Conservation (phyloP, 2,888 invertebrate species). For the Venustoraphidia nigricollis region DNA sequence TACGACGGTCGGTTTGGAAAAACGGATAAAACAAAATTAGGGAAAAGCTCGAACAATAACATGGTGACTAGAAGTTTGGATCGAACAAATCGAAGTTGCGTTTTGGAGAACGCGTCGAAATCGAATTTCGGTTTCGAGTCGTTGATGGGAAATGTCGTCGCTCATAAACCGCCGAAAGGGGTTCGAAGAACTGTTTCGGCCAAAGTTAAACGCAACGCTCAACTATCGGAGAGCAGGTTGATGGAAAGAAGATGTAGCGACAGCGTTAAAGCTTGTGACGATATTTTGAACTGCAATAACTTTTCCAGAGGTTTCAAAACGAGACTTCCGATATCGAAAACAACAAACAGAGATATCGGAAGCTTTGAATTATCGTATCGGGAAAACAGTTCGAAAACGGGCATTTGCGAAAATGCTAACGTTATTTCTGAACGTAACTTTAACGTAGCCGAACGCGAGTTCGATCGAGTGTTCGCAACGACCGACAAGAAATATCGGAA, state of each 20-base stretch:
- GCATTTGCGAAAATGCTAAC: background rate
- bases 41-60: too few species aligned
- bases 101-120: background rate
- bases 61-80: slow-evolving; percentile 2
- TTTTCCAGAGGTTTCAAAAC: slow-evolving; percentile 16
- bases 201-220: slow-evolving; percentile 33
- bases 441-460: slow-evolving; percentile 2
- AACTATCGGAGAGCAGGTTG: slow-evolving; percentile 28
- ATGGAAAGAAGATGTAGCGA: slow-evolving; percentile 31
- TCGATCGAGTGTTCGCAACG: background rate
- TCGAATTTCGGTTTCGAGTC: slow-evolving; percentile 3
- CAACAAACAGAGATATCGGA: background rate
- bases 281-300: slow-evolving; percentile 33
- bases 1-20: too few species aligned
- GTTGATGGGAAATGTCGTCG: slow-evolving; percentile 25
- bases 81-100: background rate
- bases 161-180: slow-evolving; percentile 61
- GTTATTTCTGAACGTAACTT: background rate
- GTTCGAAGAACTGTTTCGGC: slow-evolving; percentile 50
- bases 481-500: too few species aligned
- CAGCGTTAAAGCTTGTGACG: slow-evolving; percentile 35
- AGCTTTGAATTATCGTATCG: background rate
- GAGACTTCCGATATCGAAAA: background rate
- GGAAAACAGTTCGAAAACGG: slow-evolving; percentile 1
- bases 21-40: too few species aligned